Conservation (phyloP, 2,113 vertebrate species). For the Oncorhynchus mykiss region DNA sequence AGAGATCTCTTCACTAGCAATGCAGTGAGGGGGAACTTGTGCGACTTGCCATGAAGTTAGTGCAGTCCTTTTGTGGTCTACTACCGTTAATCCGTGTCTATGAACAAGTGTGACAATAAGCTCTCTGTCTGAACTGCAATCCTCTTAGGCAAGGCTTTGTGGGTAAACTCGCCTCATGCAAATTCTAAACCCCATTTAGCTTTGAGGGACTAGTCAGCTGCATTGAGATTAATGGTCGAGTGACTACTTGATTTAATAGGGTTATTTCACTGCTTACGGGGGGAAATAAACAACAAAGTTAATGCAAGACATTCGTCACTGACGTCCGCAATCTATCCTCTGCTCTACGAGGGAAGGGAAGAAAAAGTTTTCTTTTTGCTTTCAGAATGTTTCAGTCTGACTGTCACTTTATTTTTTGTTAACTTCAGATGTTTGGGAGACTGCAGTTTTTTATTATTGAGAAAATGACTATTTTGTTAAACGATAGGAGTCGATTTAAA, state of each 20-base stretch:
- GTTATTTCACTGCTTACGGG: slow-evolving; percentile 76
- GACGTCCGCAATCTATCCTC: slow-evolving; percentile 57
- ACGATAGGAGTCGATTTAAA: no score
- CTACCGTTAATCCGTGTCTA: slow-evolving; percentile 72
- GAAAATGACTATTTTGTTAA: no score
- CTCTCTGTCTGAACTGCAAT: slow-evolving; percentile 76
- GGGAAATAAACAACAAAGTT: slow-evolving; percentile 78
- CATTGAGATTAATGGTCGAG: slow-evolving; percentile 79
- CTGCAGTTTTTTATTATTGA: slow-evolving; percentile 1
- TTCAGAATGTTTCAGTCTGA: slow-evolving; percentile 7
- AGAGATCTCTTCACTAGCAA: not conserved
- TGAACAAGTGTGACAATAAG: slow-evolving; percentile 76
- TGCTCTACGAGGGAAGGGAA: slow-evolving; percentile 53
- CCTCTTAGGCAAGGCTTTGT: slow-evolving; percentile 78
- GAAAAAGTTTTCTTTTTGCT: slow-evolving; percentile 47
- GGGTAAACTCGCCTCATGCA: slow-evolving; percentile 78
- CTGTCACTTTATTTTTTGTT: not conserved
- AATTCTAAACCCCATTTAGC: slow-evolving; percentile 82
- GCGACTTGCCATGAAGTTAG: slow-evolving; percentile 47
- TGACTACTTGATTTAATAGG: slow-evolving; percentile 80
- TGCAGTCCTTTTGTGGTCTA: slow-evolving; percentile 56
- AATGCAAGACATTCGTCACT: slow-evolving; percentile 79
- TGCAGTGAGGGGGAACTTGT: slow-evolving; percentile 35
- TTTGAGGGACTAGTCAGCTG: slow-evolving; percentile 76
- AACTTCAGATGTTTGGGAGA: slow-evolving; percentile 1